Evolutionary conservation across 2,888 invertebrate species (phyloP).

Genomic region (Oscheius sp.): DNA sequence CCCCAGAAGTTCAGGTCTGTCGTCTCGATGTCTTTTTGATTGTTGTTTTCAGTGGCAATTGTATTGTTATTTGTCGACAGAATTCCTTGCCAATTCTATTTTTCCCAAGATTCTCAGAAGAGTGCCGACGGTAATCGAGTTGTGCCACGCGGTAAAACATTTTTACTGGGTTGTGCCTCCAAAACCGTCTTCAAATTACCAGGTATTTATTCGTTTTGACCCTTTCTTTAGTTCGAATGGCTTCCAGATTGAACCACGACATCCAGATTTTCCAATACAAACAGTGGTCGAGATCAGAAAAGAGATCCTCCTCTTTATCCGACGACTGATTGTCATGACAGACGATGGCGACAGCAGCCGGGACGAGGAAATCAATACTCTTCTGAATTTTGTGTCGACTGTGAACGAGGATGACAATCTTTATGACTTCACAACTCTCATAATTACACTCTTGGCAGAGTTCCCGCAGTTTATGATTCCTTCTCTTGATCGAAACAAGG

Average conservation of each 20-base stretch:
- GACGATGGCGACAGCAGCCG: constrained; percentile 47
- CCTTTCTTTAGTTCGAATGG: background rate
- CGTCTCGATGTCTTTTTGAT: background rate
- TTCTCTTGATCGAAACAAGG: constrained; percentile 83
- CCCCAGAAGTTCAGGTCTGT: constrained; percentile 83
- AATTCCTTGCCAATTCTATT: constrained; percentile 95
- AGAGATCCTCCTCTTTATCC: constrained; percentile 87
- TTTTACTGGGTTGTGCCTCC: constrained; percentile 99
- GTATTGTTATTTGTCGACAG: constrained; percentile 97
- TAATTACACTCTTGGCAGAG: constrained; percentile 96
- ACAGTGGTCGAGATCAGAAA: constrained; percentile 82
- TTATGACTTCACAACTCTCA: constrained; percentile 95
- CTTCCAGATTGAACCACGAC: constrained; percentile 39
- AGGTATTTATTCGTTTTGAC: constrained; percentile 21
- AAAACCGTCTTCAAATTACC: constrained; percentile 77
- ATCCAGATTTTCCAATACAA: constrained; percentile 80
- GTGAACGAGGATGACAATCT: constrained; percentile 99
- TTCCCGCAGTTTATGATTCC: constrained; percentile 93
- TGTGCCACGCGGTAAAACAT: constrained; percentile 97
- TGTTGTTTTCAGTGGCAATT: constrained; percentile 75
- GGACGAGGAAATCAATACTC: constrained; percentile 97
- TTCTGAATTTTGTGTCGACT: constrained; percentile 96
- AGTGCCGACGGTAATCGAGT: constrained; percentile 91
- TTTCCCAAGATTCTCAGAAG: constrained; percentile 79
- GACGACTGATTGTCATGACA: constrained; percentile 61